Conservation (phyloP, 2,797 vertebrate species). For the Acrossocheilus fasciatus region DNA sequence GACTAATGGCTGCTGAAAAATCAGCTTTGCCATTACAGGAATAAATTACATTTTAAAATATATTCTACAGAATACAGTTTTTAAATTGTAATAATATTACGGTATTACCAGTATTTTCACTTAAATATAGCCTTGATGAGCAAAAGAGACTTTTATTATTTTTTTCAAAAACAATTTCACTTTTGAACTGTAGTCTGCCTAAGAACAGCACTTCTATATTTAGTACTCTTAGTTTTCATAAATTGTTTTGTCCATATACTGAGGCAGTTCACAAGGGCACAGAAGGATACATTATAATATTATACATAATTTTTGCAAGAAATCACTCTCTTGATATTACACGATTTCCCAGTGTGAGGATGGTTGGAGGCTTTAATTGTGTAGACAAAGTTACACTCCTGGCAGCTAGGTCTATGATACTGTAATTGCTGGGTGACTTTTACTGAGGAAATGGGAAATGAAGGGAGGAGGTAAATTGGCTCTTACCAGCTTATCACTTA, state of each 20-base stretch:
- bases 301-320: not conserved
- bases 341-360: not conserved
- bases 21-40: not conserved
- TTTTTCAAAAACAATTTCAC: too few relatives aligned
- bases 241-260: too few relatives aligned
- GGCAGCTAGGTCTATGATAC: not conserved
- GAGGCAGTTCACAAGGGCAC: not conserved
- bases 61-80: too few relatives aligned
- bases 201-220: not conserved
- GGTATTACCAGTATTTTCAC: not conserved
- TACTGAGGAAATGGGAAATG: slow-evolving; percentile 17
- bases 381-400: not conserved
- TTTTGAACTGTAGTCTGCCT: not conserved
- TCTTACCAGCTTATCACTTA: not conserved
- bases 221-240: not conserved
- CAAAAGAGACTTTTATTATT: not conserved
- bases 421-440: not conserved
- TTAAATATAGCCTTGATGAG: not conserved
- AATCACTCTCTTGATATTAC: not conserved
- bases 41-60: too few relatives aligned
- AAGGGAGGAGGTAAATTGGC: not conserved
- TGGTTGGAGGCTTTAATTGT: not conserved
- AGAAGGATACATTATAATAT: not conserved
- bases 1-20: not conserved
- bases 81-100: not conserved